A percentile compares a stretch with the other conserved stretches of the same genome.
These are phyloP conservation scores for Patella vulgata DNA, from an alignment of 1,140 invertebrate genomes.

Conservation along the genomic window DNA sequence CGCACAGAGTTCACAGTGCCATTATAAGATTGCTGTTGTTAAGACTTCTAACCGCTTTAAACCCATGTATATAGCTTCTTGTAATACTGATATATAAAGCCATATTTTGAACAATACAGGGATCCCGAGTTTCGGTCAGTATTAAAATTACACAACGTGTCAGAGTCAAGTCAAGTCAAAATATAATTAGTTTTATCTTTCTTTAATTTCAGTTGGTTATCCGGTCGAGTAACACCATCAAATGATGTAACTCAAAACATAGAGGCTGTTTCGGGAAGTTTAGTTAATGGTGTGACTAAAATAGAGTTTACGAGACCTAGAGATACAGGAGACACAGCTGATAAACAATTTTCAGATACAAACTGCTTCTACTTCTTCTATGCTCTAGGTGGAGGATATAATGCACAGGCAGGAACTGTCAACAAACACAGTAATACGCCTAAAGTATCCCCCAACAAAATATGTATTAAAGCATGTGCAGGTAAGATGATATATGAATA, in stretches of 20 bases:
- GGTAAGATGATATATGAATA: no score
- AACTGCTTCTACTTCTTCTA: slow-evolving; percentile 1
- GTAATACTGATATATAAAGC: no score
- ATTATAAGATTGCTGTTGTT: no score
- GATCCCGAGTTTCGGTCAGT: no score
- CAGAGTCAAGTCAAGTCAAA: no score
- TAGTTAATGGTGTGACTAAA: neutral
- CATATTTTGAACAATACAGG: no score
- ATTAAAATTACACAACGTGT: no score
- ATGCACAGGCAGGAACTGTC: slow-evolving; percentile 87
- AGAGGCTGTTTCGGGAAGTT: neutral
- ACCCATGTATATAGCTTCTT: no score
- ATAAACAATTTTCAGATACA: slow-evolving; percentile 10
- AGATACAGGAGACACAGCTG: slow-evolving; percentile 14
- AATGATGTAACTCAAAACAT: slow-evolving; percentile 12
- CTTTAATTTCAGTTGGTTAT: slow-evolving; percentile 11
- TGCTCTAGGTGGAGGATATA: slow-evolving; percentile 69
- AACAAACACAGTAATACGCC: slow-evolving; percentile 83
- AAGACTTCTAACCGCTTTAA: no score
- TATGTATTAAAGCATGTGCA: neutral
- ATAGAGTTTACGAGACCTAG: slow-evolving; percentile 11
- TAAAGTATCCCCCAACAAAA: slow-evolving; percentile 69
- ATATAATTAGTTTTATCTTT: no score
- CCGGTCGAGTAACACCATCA: slow-evolving; percentile 5
- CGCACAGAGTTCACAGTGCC: no score